Evolutionary conservation across 2,888 invertebrate genomes (phyloP), one percentile per base, ranked within the genome.

Genomic region (Drosophila testacea): DNA sequence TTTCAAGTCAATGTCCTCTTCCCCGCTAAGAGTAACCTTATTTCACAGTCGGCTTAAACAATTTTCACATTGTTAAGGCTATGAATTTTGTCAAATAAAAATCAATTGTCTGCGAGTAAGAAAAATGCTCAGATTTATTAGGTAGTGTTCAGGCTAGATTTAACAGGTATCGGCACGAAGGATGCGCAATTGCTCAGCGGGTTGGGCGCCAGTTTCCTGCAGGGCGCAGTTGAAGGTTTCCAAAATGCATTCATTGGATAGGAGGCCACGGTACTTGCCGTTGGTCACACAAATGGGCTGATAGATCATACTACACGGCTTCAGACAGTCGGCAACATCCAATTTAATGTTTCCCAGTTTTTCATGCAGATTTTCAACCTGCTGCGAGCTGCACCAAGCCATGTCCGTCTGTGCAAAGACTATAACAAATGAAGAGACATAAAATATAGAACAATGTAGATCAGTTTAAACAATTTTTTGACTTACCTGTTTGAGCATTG

Each of bases 231-330:
- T 91, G 46, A 82, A 85, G 46, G 44, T 67, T 0, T 82, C 81
- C 72, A 91, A 66, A 39, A 81, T 41, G 50, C 92, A 91, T 16
- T 76, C 50, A 48, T 85, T 91, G 69, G 87, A 76, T 39, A 90
- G 59, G 16, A 80, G 42, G n/a, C 79, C 81, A 34, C 92, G 91
- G 67, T 81, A 87, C 38, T 85, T 79, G 59, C 91, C 92, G 62
- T 91, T 91, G 32, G 91, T 88, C 0, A 81, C 81, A 59, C 92
- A 92, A 7, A 91, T 60, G 6, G 92, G 92, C 27, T 77, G 69
- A 56, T 88, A 91, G 57, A 89, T 90, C 89, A 91, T 77, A 39
- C 88, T 60, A 34, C 91, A 91, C 36, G 90, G 84, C 50, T 71
- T 86, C 10, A 87, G 13, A 57, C 91, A 91, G 6, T 75, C 76